A percentile compares a stretch with the other conserved stretches of the same genome.
These are phyloP conservation scores for Apodemus speciosus DNA, from an alignment of 2,113 vertebrate species.

Conservation along the genomic window DNA sequence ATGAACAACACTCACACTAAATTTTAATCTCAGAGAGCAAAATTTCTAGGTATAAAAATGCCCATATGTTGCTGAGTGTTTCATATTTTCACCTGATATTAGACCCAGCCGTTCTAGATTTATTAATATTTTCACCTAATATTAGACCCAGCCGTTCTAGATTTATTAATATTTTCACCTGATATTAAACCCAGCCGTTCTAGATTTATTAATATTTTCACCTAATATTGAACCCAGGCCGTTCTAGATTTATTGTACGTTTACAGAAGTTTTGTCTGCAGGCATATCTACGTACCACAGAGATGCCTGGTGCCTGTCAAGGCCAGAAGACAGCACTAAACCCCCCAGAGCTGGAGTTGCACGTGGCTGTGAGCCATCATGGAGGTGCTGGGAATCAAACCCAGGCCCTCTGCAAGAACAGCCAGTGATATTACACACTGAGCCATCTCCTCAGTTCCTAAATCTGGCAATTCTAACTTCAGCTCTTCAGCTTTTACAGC, in stretches of 20 bases:
- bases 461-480: not conserved
- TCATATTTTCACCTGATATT: slow-evolving; percentile 17
- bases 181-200: not conserved
- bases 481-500: not conserved
- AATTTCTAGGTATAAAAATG: not conserved
- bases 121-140: slow-evolving; percentile 10
- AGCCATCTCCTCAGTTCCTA: not conserved
- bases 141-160: not conserved
- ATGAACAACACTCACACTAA: not conserved
- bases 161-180: no score
- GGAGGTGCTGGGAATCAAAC: not conserved
- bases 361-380: not conserved
- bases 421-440: not conserved
- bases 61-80: not conserved
- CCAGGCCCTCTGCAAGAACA: not conserved
- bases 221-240: not conserved
- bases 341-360: not conserved
- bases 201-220: slow-evolving; percentile 7
- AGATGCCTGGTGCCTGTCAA: not conserved
- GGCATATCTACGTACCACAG: not conserved
- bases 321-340: not conserved
- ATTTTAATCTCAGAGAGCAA: slow-evolving; percentile 37
- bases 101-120: not conserved
- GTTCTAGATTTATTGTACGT: not conserved
- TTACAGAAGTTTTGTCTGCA: not conserved